Percentiles rank a stretch among this genome's conserved stretches.
Conservation (phyloP, 1,140 invertebrate genomes). For the Drosophila subobscura region DNA sequence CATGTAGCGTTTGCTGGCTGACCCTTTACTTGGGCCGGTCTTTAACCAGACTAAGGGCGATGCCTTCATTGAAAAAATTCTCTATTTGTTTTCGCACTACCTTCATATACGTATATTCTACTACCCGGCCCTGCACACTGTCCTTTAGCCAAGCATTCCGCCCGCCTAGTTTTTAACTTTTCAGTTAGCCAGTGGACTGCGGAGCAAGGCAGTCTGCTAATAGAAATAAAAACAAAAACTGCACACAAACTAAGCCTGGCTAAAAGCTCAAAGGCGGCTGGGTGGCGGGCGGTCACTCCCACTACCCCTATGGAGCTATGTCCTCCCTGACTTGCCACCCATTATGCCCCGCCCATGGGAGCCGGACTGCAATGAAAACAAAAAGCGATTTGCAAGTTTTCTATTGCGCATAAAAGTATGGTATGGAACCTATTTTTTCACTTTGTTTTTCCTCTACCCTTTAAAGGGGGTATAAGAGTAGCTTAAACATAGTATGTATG, state of each 20-base stretch:
- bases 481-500: too few species aligned
- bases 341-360: neutral
- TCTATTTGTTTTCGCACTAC: slow-evolving; percentile 19
- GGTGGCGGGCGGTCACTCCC: neutral
- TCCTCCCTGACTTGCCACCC: slow-evolving; percentile 10
- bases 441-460: too few species aligned
- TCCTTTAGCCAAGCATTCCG: neutral
- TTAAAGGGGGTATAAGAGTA: too few species aligned
- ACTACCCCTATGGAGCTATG: neutral
- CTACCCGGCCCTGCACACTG: neutral
- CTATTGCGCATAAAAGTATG: slow-evolving; percentile 81
- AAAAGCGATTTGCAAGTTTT: slow-evolving; percentile 82
- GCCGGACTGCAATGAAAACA: slow-evolving; percentile 72
- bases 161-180: slow-evolving; percentile 46
- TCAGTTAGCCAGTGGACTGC: slow-evolving; percentile 71
- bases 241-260: slow-evolving; percentile 77
- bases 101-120: slow-evolving; percentile 34
- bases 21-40: neutral
- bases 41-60: slow-evolving; percentile 9
- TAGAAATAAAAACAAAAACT: slow-evolving; percentile 80
- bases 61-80: slow-evolving; percentile 63
- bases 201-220: slow-evolving; percentile 70
- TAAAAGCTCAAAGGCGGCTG: slow-evolving; percentile 77
- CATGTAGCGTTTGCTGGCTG: slow-evolving; percentile 18
- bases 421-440: slow-evolving; percentile 63